A percentile compares a stretch with the other conserved stretches of the same genome.
phyloP scores from a whole-genome alignment of 2,888 invertebrate genomes.

The Heteropelma amictum region DNA sequence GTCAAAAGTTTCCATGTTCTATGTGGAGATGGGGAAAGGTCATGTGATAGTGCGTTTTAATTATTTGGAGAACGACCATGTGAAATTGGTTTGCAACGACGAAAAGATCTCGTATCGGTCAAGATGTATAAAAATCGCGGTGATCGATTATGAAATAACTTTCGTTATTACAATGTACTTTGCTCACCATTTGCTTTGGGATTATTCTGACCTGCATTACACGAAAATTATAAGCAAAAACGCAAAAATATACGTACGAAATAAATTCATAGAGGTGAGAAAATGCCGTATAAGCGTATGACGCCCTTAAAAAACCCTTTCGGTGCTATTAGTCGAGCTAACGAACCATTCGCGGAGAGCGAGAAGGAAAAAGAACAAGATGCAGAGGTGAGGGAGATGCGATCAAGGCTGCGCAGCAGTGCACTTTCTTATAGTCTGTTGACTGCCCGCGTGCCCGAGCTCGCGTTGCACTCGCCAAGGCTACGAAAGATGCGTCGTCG shows the following conservation, averaged over 20 bases:
- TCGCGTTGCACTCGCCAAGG: slow-evolving; percentile 42
- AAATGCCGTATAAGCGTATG: slow-evolving; percentile 8
- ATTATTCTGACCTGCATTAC: neutral
- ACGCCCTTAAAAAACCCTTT: slow-evolving; percentile 35
- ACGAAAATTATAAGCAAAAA: neutral
- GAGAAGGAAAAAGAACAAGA: neutral
- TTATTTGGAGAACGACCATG: too few species aligned
- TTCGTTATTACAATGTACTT: too few species aligned
- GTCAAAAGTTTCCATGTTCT: too few species aligned
- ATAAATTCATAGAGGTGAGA: slow-evolving; percentile 1
- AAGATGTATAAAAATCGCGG: too few species aligned
- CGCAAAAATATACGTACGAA: slow-evolving; percentile 10
- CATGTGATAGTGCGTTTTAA: too few species aligned
- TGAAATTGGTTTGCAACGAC: too few species aligned
- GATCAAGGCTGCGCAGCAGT: slow-evolving; percentile 35
- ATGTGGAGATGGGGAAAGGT: too few species aligned
- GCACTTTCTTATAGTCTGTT: slow-evolving; percentile 29
- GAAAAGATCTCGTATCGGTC: too few species aligned
- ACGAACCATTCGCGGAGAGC: slow-evolving; percentile 45
- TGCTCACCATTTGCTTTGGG: neutral
- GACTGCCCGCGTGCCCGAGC: slow-evolving; percentile 20
- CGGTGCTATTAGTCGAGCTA: slow-evolving; percentile 46
- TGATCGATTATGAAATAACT: too few species aligned
- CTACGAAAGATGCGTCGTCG: slow-evolving; percentile 40
- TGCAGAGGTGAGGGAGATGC: slow-evolving; percentile 1